Percentiles rank a stretch among this genome's conserved stretches.
Evolutionary conservation across 2,113 vertebrate genomes (phyloP).

Genomic region (Ifrita kowaldi): DNA sequence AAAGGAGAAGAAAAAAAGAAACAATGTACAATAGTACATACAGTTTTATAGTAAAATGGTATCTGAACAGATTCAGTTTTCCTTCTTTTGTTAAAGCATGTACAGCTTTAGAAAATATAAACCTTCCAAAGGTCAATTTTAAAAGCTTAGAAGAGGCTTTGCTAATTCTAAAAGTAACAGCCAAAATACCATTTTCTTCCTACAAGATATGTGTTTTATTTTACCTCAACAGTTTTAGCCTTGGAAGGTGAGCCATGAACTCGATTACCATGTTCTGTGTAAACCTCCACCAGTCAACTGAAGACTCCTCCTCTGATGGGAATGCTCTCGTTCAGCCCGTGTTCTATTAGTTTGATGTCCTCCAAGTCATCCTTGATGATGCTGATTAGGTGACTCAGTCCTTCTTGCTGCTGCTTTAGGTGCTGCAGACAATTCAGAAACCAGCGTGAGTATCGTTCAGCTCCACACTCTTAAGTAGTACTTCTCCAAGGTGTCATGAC

Average conservation of each 20-base stretch:
- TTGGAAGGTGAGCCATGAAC: slow-evolving; percentile 32
- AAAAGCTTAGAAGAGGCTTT: slow-evolving; percentile 61
- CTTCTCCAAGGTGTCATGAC: background rate
- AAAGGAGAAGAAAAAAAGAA: background rate
- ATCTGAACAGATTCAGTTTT: slow-evolving; percentile 46
- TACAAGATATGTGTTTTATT: slow-evolving; percentile 10
- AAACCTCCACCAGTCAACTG: slow-evolving; percentile 74
- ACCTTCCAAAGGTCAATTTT: slow-evolving; percentile 60
- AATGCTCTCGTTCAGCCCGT: slow-evolving; percentile 86
- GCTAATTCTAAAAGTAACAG: slow-evolving; percentile 43
- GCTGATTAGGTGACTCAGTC: slow-evolving; percentile 91
- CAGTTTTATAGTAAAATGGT: slow-evolving; percentile 22
- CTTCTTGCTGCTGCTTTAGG: slow-evolving; percentile 95
- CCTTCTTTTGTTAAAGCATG: slow-evolving; percentile 58
- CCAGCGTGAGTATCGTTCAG: background rate
- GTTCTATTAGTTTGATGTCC: slow-evolving; percentile 93
- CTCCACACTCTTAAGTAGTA: background rate
- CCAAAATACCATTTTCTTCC: background rate
- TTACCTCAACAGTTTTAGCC: slow-evolving; percentile 49
- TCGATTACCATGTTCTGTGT: background rate
- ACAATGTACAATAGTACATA: slow-evolving; percentile 64
- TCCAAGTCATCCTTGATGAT: slow-evolving; percentile 97
- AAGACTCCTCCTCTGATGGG: slow-evolving; percentile 86
- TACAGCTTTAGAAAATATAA: slow-evolving; percentile 54
- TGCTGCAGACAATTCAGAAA: slow-evolving; percentile 76